Percentiles rank a stretch among this genome's conserved stretches.
These are phyloP conservation scores for Caloenas nicobarica DNA, from an alignment of 2,113 vertebrate species.

Conservation along the genomic window DNA sequence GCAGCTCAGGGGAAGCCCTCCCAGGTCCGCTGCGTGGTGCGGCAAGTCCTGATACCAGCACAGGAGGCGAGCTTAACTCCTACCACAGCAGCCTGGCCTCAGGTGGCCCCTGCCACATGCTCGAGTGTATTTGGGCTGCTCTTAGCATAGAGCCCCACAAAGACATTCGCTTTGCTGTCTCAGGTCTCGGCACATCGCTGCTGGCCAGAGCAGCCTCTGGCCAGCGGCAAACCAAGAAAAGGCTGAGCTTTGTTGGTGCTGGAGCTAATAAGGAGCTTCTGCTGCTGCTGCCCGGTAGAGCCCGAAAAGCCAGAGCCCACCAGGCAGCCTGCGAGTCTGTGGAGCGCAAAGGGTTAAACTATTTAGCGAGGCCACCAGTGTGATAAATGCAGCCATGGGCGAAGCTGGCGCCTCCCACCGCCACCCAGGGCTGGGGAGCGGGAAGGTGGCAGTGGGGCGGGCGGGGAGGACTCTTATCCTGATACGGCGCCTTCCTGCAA, in stretches of 20 bases:
- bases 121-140: not conserved
- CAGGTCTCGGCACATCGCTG: not conserved
- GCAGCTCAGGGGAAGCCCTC: not conserved
- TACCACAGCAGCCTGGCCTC: not conserved
- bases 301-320: not conserved
- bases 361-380: not conserved
- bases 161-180: not conserved
- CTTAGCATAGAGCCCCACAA: fast-evolving
- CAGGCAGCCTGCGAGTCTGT: not conserved
- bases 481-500: slow-evolving; percentile 72
- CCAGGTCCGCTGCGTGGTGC: fast-evolving
- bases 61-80: not conserved
- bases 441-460: not conserved
- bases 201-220: not conserved
- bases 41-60: not conserved
- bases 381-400: not conserved
- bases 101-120: not conserved
- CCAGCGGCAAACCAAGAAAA: not conserved
- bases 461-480: slow-evolving; percentile 78
- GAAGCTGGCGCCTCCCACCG: not conserved
- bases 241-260: not conserved
- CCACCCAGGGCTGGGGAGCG: not conserved
- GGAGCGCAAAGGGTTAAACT: slow-evolving; percentile 3
- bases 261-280: not conserved
- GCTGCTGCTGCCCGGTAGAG: not conserved